Base-by-base conservation (phyloP, 2,888 invertebrate species). In the Lepidonotus clava region DNA sequence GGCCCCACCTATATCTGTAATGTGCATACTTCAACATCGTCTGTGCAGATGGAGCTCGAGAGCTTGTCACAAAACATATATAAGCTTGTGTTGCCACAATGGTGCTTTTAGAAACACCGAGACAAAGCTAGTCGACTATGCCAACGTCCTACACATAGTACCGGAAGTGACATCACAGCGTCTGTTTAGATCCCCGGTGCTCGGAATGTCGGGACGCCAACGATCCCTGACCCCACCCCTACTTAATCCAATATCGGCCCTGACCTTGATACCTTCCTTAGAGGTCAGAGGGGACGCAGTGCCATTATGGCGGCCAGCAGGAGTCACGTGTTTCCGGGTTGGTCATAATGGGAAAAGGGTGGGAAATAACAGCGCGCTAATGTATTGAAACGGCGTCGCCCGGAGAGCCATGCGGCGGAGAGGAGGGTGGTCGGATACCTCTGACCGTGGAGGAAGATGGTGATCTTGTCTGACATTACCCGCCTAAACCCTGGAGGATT, bases 281-380 rank as follows among this genome's bases (percentile, higher is more conserved):
- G 51, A 80, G 80, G 80, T 80, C 46, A 71, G 14, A 51, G 41
- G 80, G 46, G 51, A 5, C 80, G 0, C 66, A 8, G 46, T n/a
- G 46, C 80, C 80, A 80, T 80, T 80, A 80, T 51, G 46, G 41
- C 24, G 32, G 46, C 80, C 80, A 80, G 80, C 80, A 46, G 80
- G 80, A 41, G 46, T 80, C 46, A 46, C 46, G 80, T 46, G 80
- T 80, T 46, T 32, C 71, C 71, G 71, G 71, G 36, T 34, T 38
- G 28, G 41, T 21, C 51, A 80, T 41, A 46, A 51, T 51, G 80
- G 51, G 80, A 80, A 80, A 80, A 80, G 80, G 80, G 46, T 80
- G 80, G 18, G 14, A 80, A 32, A 46, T 14, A 34, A 32, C 41
- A 14, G 28, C 41, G 24, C 28, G 24, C 80, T 80, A 80, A 80